These are phyloP conservation scores for Octodonta nipae DNA, from an alignment of 2,888 invertebrate genomes.

Conservation along the genomic window DNA sequence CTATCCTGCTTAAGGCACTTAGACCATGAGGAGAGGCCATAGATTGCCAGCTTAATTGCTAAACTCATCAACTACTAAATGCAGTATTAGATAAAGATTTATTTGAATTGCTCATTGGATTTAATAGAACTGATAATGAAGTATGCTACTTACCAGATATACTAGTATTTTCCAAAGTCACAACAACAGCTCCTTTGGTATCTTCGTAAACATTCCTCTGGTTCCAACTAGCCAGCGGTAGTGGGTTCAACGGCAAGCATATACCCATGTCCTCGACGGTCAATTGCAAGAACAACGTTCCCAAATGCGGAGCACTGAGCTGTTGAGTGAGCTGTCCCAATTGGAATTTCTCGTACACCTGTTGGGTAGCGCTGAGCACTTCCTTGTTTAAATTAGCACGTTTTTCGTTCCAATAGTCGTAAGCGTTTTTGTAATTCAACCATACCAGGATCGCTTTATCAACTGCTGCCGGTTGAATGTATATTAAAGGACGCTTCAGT, in stretches of 20 bases:
- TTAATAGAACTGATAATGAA: not conserved
- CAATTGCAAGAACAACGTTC: constrained; percentile 82
- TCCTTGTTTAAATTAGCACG: constrained; percentile 81
- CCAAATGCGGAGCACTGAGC: constrained; percentile 63
- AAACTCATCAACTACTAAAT: not conserved
- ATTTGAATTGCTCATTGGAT: too few relatives aligned
- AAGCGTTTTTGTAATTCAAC: constrained; percentile 98
- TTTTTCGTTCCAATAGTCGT: constrained; percentile 98
- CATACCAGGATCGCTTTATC: constrained; percentile 97
- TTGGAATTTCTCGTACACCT: constrained; percentile 58
- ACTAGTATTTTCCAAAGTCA: constrained; percentile 91
- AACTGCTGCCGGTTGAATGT: constrained; percentile 92
- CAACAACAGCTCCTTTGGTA: constrained; percentile 80
- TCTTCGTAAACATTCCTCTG: constrained; percentile 60
- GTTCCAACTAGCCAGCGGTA: constrained; percentile 55
- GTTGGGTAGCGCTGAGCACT: constrained; percentile 59
- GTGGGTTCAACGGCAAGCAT: constrained; percentile 78
- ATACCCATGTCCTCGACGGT: constrained; percentile 96
- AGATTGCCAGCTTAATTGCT: too few relatives aligned
- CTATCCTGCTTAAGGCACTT: too few relatives aligned
- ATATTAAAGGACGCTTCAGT: constrained; percentile 82
- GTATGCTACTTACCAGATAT: constrained; percentile 44
- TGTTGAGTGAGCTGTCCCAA: constrained; percentile 68
- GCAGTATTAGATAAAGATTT: not conserved
- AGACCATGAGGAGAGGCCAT: too few relatives aligned